Evolutionary conservation across 2,797 vertebrate genomes (phyloP).

Genomic region (Poecilia gillii): DNA sequence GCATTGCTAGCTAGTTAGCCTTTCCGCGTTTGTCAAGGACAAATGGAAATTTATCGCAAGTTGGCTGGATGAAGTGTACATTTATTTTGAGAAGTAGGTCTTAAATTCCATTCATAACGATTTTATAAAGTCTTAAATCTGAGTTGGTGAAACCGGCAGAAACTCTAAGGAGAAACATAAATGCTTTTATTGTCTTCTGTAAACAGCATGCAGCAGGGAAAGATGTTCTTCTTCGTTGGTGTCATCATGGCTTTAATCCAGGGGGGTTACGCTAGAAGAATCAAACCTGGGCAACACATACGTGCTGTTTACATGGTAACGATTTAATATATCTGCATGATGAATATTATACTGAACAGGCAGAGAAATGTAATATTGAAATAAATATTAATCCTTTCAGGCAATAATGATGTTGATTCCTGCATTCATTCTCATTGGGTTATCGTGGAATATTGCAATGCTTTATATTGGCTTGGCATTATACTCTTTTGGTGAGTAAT

Average conservation of each 20-base stretch:
- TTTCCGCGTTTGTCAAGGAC: too few species aligned
- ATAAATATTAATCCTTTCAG: constrained; percentile 67
- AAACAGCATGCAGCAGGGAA: constrained; percentile 94
- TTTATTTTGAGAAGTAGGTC: too few species aligned
- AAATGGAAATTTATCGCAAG: too few species aligned
- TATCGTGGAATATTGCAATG: constrained; percentile 81
- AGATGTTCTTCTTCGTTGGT: constrained; percentile 99
- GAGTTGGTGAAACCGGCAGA: too few species aligned
- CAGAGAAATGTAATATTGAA: background rate
- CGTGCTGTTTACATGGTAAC: constrained; percentile 86
- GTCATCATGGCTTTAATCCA: constrained; percentile 95
- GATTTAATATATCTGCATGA: background rate
- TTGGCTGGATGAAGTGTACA: too few species aligned
- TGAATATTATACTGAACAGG: background rate
- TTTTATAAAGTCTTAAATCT: too few species aligned
- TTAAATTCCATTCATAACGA: too few species aligned
- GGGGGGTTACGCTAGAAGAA: constrained; percentile 91
- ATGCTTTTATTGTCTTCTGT: constrained; percentile 15
- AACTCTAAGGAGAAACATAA: too few species aligned
- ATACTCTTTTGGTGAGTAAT: constrained; percentile 92
- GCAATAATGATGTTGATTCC: constrained; percentile 89
- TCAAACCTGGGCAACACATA: constrained; percentile 89
- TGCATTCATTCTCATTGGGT: constrained; percentile 91
- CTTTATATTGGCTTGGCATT: constrained; percentile 88
- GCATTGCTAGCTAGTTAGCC: too few species aligned